A percentile compares a stretch with the other conserved stretches of the same genome.
These are phyloP conservation scores for Pardalotus punctatus DNA, from an alignment of 2,113 vertebrate genomes.

Conservation along the genomic window DNA sequence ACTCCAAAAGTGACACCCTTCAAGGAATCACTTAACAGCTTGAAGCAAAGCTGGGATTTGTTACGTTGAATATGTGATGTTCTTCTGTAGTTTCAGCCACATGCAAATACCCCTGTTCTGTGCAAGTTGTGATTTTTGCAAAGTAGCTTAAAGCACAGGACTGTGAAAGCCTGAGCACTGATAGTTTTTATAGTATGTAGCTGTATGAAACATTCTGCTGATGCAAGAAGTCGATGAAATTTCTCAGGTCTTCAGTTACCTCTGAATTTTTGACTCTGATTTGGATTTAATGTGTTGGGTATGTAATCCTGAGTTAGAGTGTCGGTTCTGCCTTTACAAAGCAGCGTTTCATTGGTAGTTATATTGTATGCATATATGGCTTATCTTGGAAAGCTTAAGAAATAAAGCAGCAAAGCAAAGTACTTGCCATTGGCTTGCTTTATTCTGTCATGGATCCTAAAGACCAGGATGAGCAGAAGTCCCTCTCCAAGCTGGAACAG, in stretches of 20 bases:
- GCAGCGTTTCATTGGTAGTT: fast-evolving
- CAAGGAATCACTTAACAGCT: neutral
- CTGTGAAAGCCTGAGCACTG: neutral
- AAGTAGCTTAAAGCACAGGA: neutral
- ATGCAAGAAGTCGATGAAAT: neutral
- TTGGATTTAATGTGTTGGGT: neutral
- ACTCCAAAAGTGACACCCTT: neutral
- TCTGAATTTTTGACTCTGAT: neutral
- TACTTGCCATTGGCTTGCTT: conserved; percentile 49
- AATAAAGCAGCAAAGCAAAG: neutral
- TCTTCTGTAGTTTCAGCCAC: neutral
- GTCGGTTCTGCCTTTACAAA: neutral
- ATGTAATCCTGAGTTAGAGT: neutral
- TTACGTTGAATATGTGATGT: neutral
- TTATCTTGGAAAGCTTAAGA: neutral
- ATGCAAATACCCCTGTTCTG: neutral
- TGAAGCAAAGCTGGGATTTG: neutral
- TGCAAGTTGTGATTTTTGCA: neutral
- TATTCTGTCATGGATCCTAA: conserved; percentile 69
- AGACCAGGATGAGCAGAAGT: conserved; percentile 73
- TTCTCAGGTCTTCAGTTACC: neutral
- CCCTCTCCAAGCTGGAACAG: conserved; percentile 79
- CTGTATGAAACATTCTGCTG: neutral
- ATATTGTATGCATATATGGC: fast-evolving
- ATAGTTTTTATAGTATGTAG: neutral